A percentile compares a stretch with the other conserved stretches of the same genome.
phyloP scores from a whole-genome alignment of 2,113 vertebrate genomes.

The Malurus cyaneus region DNA sequence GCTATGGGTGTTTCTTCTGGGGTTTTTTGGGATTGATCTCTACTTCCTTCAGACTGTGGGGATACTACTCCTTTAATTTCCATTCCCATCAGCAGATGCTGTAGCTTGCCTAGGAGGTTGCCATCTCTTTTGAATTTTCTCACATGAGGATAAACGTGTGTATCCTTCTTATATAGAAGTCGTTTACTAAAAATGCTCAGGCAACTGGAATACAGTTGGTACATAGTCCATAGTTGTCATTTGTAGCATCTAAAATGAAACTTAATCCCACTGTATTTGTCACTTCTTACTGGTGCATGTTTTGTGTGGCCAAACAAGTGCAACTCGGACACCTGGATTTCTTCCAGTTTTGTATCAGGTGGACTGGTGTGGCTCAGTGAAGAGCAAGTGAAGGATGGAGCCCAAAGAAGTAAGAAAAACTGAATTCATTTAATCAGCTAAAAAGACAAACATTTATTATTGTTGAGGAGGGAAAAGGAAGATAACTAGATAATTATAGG shows the following conservation, averaged over 20 bases:
- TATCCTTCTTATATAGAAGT: not conserved
- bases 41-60: not conserved
- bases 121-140: not conserved
- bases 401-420: constrained; percentile 73
- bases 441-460: constrained; percentile 81
- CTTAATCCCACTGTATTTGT: not conserved
- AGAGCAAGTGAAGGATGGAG: not conserved
- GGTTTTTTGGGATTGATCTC: not conserved
- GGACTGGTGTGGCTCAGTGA: not conserved
- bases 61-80: not conserved
- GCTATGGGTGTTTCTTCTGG: not conserved
- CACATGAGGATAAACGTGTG: not conserved
- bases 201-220: not conserved
- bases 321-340: not conserved
- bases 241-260: not conserved
- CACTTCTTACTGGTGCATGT: not conserved
- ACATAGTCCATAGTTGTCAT: not conserved
- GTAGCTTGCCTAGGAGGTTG: not conserved
- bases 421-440: constrained; percentile 72
- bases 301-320: not conserved
- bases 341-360: not conserved
- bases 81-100: not conserved
- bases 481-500: constrained; percentile 56
- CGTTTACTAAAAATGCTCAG: not conserved
- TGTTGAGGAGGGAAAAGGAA: constrained; percentile 45